Evolutionary conservation across 1,140 invertebrate genomes (phyloP), one percentile per base, ranked within the genome.

Genomic region (Idris sp.): DNA sequence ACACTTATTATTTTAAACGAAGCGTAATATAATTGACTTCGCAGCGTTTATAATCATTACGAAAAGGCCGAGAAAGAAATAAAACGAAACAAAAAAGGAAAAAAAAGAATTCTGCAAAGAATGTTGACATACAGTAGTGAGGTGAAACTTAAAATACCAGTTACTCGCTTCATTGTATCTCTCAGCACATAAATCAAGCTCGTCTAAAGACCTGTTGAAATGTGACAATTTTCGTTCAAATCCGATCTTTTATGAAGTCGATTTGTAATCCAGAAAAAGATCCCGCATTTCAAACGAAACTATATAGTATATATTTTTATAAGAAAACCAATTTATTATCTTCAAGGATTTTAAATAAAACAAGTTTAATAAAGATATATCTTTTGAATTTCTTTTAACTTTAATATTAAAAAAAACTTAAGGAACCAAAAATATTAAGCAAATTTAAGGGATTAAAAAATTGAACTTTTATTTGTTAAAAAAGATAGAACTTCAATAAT

Each of bases 111-210:
- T 13, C 14, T 9, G 22, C 22, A 38, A 61, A n/a, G 35, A 35
- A 46, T 61, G 41, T 48, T 61, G 58, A 62, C 33, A 64, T 35
- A 51, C 44, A 36, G 58, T 61, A 61, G 58, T 35, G 8, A 40
- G 25, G 49, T 9, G 58, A 49, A 49, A 28, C 44, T 49, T 61
- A 61, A 61, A 61, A 61, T 49, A 31, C 35, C 58, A 38, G 43
- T 61, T 61, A 41, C 11, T 61, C 22, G 15, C 31, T 49, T 31
- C 58, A 61, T 49, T 61, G 46, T 51, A 64, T 31, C 46, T 16
- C 30, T 1, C n/a, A n/a, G 30, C 31, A 26, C 33, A 19, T 53
- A 53, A 53, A 38, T 53, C 33, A 51, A 15, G 28, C 25, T 30
- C 28, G 10, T 14, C 22, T 25, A 41, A 41, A 49, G 46, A 62